Evolutionary conservation across 37 sponge, comb jelly and placozoan species (phyloP).

Genomic region (Halichondria panicea): DNA sequence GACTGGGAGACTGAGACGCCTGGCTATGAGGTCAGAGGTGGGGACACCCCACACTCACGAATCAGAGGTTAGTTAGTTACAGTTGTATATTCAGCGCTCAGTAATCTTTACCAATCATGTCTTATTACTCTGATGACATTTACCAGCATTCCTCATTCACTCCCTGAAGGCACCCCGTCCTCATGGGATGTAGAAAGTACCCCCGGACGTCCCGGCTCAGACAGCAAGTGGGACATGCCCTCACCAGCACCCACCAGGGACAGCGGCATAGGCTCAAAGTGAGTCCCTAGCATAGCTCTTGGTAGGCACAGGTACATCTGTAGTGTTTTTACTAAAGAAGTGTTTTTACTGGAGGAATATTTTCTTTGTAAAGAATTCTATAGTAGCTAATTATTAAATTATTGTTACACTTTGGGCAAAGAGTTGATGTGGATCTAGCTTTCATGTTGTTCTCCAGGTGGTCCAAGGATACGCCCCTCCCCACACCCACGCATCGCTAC

Average conservation of each 20-base stretch:
- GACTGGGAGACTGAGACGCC: slow-evolving; percentile 62
- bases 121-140: neutral
- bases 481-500: slow-evolving; percentile 90
- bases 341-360: too few relatives aligned
- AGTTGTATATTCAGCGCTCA: neutral
- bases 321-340: too few relatives aligned
- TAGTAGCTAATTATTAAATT: too few relatives aligned
- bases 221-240: slow-evolving; percentile 81
- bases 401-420: too few relatives aligned
- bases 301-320: too few relatives aligned
- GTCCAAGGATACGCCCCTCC: slow-evolving; percentile 83
- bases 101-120: neutral
- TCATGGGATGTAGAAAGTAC: slow-evolving; percentile 79
- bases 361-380: too few relatives aligned
- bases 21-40: neutral
- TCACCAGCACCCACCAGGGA: slow-evolving; percentile 55
- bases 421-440: too few relatives aligned
- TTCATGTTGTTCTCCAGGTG: neutral
- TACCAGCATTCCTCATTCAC: neutral
- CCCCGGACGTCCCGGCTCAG: neutral
- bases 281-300: too few relatives aligned
- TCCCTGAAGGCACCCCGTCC: slow-evolving; percentile 69
- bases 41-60: slow-evolving; percentile 30
- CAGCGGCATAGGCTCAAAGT: slow-evolving; percentile 47
- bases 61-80: slow-evolving; percentile 11